Percentiles rank a stretch among this genome's conserved stretches.
Evolutionary conservation across 2,797 vertebrate genomes (phyloP).

Genomic region (Poeciliopsis presidionis): DNA sequence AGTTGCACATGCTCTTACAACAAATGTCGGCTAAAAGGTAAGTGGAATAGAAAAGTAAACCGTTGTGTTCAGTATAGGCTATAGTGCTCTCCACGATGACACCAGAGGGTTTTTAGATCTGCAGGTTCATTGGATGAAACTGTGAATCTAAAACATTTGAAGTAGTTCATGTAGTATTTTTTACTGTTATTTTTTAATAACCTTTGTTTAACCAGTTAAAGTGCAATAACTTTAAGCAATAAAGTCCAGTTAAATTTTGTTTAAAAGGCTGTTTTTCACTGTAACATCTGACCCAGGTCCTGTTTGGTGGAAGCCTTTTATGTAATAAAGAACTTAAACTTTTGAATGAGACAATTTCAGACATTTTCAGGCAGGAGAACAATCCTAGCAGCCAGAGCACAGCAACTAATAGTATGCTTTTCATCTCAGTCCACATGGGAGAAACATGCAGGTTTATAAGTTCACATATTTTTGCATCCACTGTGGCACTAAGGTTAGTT

Average conservation of each 20-base stretch:
- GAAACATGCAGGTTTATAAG: neutral
- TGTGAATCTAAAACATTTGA: neutral
- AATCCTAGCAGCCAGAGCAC: neutral
- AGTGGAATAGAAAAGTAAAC: neutral
- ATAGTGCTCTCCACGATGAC: neutral
- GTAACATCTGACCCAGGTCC: neutral
- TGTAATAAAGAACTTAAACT: neutral
- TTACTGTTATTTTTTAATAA: neutral
- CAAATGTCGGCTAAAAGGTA: conserved; percentile 14
- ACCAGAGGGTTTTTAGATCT: neutral
- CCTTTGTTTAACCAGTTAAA: neutral
- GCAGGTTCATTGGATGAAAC: neutral
- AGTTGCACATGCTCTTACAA: conserved; percentile 9
- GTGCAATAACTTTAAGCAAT: neutral
- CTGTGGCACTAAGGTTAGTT: neutral
- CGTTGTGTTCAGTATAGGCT: neutral
- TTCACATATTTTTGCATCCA: neutral
- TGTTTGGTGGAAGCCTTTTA: neutral
- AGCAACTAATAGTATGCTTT: neutral
- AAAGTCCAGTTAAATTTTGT: neutral
- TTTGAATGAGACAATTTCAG: neutral
- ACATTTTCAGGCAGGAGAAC: neutral
- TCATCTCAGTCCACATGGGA: neutral
- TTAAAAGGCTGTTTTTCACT: neutral
- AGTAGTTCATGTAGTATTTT: neutral